phyloP scores from a whole-genome alignment of 2,888 invertebrate species.

The Eristalis arbustorum region DNA sequence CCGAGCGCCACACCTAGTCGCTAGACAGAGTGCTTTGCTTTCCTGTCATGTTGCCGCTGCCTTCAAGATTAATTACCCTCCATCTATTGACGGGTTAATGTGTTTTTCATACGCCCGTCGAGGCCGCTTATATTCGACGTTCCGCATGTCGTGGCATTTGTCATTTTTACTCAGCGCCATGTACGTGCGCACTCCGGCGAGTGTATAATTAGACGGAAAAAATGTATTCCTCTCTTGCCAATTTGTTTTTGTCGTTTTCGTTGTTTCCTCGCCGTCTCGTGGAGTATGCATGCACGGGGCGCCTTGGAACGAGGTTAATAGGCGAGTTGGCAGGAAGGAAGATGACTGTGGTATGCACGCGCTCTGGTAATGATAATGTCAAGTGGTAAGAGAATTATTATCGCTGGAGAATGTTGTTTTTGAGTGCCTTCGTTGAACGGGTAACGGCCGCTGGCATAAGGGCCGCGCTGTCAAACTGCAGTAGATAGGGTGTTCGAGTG shows the following conservation, averaged over 20 bases:
- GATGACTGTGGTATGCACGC: slow-evolving; percentile 15
- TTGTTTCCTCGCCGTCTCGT: neutral
- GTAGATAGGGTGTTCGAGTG: neutral
- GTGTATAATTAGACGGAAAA: slow-evolving; percentile 54
- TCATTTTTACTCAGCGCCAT: slow-evolving; percentile 39
- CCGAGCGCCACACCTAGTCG: slow-evolving; percentile 45
- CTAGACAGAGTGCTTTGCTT: slow-evolving; percentile 27
- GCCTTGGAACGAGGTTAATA: slow-evolving; percentile 54
- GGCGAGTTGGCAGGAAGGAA: slow-evolving; percentile 4
- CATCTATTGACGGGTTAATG: slow-evolving; percentile 61
- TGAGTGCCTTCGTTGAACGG: slow-evolving; percentile 47
- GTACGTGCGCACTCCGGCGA: slow-evolving; percentile 26
- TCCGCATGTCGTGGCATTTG: slow-evolving; percentile 44
- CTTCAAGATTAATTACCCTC: slow-evolving; percentile 53
- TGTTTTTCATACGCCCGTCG: slow-evolving; percentile 51
- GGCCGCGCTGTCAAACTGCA: slow-evolving; percentile 30
- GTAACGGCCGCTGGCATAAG: slow-evolving; percentile 36
- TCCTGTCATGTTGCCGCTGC: slow-evolving; percentile 54
- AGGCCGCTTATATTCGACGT: slow-evolving; percentile 28
- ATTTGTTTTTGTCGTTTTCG: slow-evolving; percentile 6
- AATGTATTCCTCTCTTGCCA: slow-evolving; percentile 1
- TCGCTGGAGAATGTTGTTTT: slow-evolving; percentile 43
- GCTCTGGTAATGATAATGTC: slow-evolving; percentile 56
- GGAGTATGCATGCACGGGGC: slow-evolving; percentile 7
- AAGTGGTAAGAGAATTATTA: slow-evolving; percentile 48